phyloP scores from a whole-genome alignment of 1,140 invertebrate species.

The Heliothis subflexa region DNA sequence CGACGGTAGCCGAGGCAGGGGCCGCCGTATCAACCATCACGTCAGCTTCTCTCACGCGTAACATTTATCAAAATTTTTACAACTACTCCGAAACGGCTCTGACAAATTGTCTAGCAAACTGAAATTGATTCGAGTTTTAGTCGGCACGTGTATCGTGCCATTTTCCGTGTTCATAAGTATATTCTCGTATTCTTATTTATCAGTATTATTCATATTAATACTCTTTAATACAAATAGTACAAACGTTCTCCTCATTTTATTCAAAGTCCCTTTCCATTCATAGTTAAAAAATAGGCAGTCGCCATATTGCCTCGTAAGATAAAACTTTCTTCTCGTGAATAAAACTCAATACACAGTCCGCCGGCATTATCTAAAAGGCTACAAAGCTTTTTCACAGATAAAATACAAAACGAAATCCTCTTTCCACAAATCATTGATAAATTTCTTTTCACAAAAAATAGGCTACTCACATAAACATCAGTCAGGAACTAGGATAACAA shows the following conservation, averaged over 20 bases:
- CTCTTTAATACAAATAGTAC: not conserved
- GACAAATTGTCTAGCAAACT: conserved; percentile 25
- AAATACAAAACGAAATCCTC: conserved; percentile 35
- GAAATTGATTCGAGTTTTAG: conserved; percentile 24
- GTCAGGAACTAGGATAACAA: conserved; percentile 55
- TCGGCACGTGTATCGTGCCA: not conserved
- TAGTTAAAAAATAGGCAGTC: conserved; percentile 23
- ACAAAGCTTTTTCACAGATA: conserved; percentile 32
- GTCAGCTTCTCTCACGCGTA: conserved; percentile 57
- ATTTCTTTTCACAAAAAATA: conserved; percentile 44
- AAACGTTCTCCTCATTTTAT: conserved; percentile 14
- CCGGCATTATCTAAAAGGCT: conserved; percentile 30
- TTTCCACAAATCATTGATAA: conserved; percentile 41
- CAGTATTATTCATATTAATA: not conserved
- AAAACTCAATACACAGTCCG: conserved; percentile 26
- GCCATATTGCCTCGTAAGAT: conserved; percentile 5
- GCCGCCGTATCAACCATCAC: conserved; percentile 60
- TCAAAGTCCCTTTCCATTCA: conserved; percentile 20
- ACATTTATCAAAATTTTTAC: conserved; percentile 67
- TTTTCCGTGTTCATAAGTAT: not conserved
- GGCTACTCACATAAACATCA: conserved; percentile 62
- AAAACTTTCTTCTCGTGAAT: conserved; percentile 26
- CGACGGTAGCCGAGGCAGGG: conserved; percentile 53
- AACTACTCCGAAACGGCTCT: conserved; percentile 31
- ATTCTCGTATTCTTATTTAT: not conserved